Evolutionary conservation across 35 echinoderm and acorn worm species (phyloP), one percentile per base, ranked within the genome.

Genomic region (Eucidaris tribuloides): DNA sequence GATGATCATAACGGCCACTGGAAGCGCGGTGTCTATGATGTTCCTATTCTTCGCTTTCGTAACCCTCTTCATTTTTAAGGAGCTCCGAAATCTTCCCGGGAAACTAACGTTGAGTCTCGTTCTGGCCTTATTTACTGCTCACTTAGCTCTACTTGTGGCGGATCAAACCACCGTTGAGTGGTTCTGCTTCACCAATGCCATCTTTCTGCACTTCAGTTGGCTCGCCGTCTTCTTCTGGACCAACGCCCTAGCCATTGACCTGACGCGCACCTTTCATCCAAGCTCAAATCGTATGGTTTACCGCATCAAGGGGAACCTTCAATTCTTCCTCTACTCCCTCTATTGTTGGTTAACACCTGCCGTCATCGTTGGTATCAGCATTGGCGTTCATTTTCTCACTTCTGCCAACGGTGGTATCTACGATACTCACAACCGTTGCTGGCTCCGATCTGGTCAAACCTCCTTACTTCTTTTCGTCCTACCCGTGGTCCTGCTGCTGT

Each of bases 281-380:
- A 71, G 39, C 29, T 71, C 65, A 6, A 40, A 35, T 29, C 23
- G 65, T 5, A 71, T 71, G 65, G 65, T 71, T 18, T 71, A 29
- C 36, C 23, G 65, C 22, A 71, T 71, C 65, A 71, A 71, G 30
- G 65, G 65, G 28, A 71, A 71, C 20, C 28, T 71, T 24, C 65
- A 71, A 20, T 71, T 71, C 31, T n/a, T 71, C 7, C 7, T 31
- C 36, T 71, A 71, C 20, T 71, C 29, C 31, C 0, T 71, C 2
- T 71, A 71, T 36, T 19, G 22, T 5, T 71, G 65, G 65, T 31
- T 31, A 7, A 20, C 36, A 17, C 29, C 65, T 4, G 65, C 65
- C 5, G 20, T 40, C 65, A 71, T 71, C 18, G 65, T 71, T 18
- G 33, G 18, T 33, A 40, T 40, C 0, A 32, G 65, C 39, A 11